Evolutionary conservation across 2,797 vertebrate genomes (phyloP), one percentile per base, ranked within the genome.

Genomic region (Amniataba percoides): DNA sequence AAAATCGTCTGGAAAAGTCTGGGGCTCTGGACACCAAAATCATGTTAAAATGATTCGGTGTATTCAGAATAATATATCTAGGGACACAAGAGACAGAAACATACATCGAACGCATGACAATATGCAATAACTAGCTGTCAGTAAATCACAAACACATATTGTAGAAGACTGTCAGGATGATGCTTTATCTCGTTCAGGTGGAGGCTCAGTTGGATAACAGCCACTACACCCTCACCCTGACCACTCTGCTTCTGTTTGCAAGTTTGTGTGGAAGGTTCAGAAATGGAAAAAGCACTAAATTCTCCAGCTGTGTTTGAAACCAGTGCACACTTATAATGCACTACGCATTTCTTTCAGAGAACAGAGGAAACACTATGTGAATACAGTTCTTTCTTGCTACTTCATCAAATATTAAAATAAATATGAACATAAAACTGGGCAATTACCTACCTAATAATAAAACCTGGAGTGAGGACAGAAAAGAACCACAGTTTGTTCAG

Each of bases 151-250:
- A 3, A 6, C 40, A 46, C 19, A 43, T 1, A 36, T 36, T 5
- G 34, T 36, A 25, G 53, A 70, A 12, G 18, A 42, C 48, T 12
- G 58, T 52, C 11, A n/a, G n/a, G 21, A 15, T 65, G 45, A 70
- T 39, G 53, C 23, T 12, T 46, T 36, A 13, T 36, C 42, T 63
- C 3, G 3, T 16, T 43, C n/a, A 60, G 23, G 55, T 12, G 5
- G 39, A 34, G 52, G 51, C 40, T 78, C 10, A 6, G 39, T 39
- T 10, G 6, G 5, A 15, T 67, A 62, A 43, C 3, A 55, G 46
- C 56, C 19, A 62, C 36, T 55, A 15, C 31, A 45, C 45, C 27
- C 55, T 79, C 72, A 71, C 27, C 21, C 43, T 9, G 45, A 48
- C 19, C 27, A 16, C 25, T 60, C 53, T 55, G 49, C 21, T 21